Evolutionary conservation across 2,888 invertebrate species (phyloP), one percentile per base, ranked within the genome.

Genomic region (Standfussiana lucernea): DNA sequence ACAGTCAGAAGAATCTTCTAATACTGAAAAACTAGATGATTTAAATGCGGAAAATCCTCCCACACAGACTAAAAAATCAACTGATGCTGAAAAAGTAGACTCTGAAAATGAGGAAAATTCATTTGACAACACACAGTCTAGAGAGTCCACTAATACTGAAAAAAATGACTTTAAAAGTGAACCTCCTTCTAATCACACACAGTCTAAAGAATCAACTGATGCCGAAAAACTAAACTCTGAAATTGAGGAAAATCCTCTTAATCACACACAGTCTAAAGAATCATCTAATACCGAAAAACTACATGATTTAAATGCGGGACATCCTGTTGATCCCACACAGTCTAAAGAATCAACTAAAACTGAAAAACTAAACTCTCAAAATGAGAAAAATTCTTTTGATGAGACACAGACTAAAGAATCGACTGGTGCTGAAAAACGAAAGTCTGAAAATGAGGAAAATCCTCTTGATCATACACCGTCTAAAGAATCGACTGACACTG

Each of bases 381-480:
- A 13, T 61, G n/a, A 71, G 0, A 18, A 62, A 45, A 35, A 75
- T 7, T 1, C 7, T 5, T 70, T 2, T 15, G 1, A 53, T 35
- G 0, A n/a, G 3, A 0, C 21, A n/a, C 74, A 45, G 1, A 56
- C 35, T 32, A 35, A 56, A 59, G 11, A 78, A 28, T 61, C n/a
- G 1, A 18, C 6, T 10, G 18, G 1, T 32, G 2, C 15, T 10
- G n/a, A 50, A 11, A 61, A 45, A 32, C 47, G 37, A 8, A 76
- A 84, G 32, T 69, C 92, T 24, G 76, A 75, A 65, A 86, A 93
- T 72, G 86, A 72, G 10, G 18, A 59, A 28, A 59, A 18, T 24
- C 7, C 13, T 13, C 8, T 7, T 13, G 3, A 24, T 62, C 4
- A 42, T 11, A 1, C 1, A 18, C 42, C 62, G 3, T 61, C 61